Percentiles rank a stretch among this genome's conserved stretches.
These are phyloP conservation scores for Cremastobaeus sp. DNA, from an alignment of 2,888 invertebrate species.

Conservation along the genomic window DNA sequence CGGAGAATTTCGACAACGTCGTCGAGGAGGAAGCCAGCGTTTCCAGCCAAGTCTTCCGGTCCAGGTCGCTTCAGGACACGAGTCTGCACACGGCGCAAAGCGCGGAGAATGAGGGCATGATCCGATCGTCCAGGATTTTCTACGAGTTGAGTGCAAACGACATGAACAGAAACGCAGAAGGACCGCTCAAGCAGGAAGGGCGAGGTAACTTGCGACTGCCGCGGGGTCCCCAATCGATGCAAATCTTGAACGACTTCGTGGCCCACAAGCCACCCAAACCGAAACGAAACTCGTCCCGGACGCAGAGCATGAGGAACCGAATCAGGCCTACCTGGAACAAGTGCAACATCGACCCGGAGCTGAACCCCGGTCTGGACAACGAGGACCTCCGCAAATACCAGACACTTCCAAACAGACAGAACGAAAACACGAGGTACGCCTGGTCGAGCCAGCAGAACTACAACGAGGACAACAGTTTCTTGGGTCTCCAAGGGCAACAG, in stretches of 20 bases:
- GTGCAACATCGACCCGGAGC: conserved; percentile 50
- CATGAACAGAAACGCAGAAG: conserved; percentile 55
- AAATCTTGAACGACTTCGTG: conserved; percentile 79
- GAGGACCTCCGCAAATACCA: conserved; percentile 54
- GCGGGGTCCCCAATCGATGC: conserved; percentile 69
- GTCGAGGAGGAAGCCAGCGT: conserved; percentile 57
- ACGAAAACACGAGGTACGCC: conserved; percentile 3
- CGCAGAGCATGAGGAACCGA: conserved; percentile 74
- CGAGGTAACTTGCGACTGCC: conserved; percentile 65
- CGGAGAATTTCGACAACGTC: conserved; percentile 75
- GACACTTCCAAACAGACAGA: conserved; percentile 38
- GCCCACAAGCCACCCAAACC: conserved; percentile 88
- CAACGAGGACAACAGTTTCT: conserved; percentile 54
- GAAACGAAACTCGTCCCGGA: conserved; percentile 71
- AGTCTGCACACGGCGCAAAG: conserved; percentile 63
- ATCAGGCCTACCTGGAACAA: conserved; percentile 73
- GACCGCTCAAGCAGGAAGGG: conserved; percentile 31
- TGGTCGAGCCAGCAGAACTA: conserved; percentile 31
- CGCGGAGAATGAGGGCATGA: conserved; percentile 58
- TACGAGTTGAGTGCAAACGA: conserved; percentile 72
- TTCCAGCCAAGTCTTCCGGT: conserved; percentile 73
- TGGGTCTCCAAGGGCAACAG: conserved; percentile 61
- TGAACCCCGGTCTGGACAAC: conserved; percentile 8
- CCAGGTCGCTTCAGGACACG: conserved; percentile 78
- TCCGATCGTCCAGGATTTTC: conserved; percentile 19